These are phyloP conservation scores for Alligator mississippiensis DNA, from an alignment of 2,113 vertebrate genomes.

Conservation along the genomic window DNA sequence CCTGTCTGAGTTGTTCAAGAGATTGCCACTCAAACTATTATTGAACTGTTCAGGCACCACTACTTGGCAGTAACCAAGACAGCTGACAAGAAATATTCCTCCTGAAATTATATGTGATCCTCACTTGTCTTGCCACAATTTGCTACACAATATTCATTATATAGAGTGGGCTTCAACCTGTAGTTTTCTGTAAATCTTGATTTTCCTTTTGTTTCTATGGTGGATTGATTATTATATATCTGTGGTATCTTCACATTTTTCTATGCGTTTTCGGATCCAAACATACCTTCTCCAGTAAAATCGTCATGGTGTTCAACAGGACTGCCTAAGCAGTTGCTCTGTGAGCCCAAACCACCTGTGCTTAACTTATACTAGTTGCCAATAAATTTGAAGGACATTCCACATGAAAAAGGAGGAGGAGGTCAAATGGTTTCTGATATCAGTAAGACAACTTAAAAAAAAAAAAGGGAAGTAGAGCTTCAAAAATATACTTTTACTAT, in stretches of 20 bases:
- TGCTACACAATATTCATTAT: background rate
- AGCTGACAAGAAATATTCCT: background rate
- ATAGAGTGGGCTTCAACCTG: background rate
- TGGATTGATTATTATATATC: background rate
- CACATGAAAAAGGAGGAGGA: background rate
- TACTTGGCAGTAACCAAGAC: background rate
- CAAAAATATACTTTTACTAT: background rate
- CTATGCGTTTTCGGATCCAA: slow-evolving; percentile 1
- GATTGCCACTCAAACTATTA: slow-evolving; percentile 25
- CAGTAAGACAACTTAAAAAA: background rate
- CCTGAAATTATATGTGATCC: background rate
- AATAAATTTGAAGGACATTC: background rate
- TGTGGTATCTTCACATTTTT: background rate
- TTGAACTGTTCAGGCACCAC: background rate
- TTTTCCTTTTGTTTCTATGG: background rate
- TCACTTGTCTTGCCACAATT: slow-evolving; percentile 1
- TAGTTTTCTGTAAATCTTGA: background rate
- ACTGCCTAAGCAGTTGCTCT: background rate
- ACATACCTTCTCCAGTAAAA: slow-evolving; percentile 3
- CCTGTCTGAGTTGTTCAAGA: background rate
- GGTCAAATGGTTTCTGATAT: background rate
- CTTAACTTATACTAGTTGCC: slow-evolving; percentile 5
- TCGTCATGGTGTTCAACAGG: background rate
- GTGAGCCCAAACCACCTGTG: background rate
- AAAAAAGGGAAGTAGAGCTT: background rate